Evolutionary conservation across 92 coral and sea anemone genomes (phyloP).

Genomic region (Porites rus): DNA sequence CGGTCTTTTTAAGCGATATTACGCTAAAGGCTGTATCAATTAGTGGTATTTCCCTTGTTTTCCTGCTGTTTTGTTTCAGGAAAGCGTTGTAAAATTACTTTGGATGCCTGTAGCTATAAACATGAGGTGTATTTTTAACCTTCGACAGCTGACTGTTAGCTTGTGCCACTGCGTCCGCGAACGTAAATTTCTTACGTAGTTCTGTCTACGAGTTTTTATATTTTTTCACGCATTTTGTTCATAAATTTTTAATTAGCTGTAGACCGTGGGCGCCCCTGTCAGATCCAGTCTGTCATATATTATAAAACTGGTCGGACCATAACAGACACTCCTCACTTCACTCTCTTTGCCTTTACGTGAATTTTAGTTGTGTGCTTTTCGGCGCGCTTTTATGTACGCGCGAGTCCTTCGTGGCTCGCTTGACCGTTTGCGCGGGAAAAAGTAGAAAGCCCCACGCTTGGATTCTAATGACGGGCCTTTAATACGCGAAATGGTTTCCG

Average conservation of each 20-base stretch:
- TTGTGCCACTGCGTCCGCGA: neutral
- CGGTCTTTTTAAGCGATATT: constrained; percentile 7
- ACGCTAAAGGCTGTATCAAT: constrained; percentile 12
- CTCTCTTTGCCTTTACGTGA: neutral
- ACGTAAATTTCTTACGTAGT: constrained; percentile 5
- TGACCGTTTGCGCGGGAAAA: constrained; percentile 2
- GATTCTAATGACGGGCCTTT: constrained; percentile 8
- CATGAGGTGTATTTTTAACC: neutral
- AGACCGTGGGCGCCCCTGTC: constrained; percentile 43
- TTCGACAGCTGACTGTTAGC: neutral
- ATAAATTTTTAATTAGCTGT: constrained; percentile 41
- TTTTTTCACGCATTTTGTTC: constrained; percentile 2
- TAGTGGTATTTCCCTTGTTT: constrained; percentile 3
- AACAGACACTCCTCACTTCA: neutral
- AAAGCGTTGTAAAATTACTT: neutral
- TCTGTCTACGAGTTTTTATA: neutral
- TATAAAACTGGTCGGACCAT: neutral
- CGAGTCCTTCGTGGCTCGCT: neutral
- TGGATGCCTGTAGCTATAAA: neutral
- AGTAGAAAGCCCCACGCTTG: neutral
- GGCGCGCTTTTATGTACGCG: neutral
- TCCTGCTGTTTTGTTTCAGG: neutral
- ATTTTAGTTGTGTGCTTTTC: neutral
- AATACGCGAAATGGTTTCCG: constrained; percentile 46
- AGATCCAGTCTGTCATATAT: constrained; percentile 16